Base-by-base conservation (phyloP, 2,113 vertebrate genomes). In the Polypterus bichir region DNA sequence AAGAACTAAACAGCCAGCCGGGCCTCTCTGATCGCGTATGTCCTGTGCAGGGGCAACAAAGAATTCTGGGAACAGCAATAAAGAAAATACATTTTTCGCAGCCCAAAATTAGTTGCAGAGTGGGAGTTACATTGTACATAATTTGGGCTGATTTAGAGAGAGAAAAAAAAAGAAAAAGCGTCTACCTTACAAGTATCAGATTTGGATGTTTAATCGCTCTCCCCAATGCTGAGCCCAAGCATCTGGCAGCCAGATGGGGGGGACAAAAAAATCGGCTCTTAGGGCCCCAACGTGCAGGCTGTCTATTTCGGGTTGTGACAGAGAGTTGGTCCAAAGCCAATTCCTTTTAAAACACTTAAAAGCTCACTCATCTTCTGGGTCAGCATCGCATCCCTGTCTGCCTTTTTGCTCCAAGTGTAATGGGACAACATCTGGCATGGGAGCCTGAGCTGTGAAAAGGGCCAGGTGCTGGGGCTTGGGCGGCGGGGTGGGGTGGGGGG, bases 181-280 rank as follows among this genome's bases (percentile, higher is more conserved):
- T 55, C 44, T 55, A 55, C 5, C 44, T 8, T 11, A 55, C 54
- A 8, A 65, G 64, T 61, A 72, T 60, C 52, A 65, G 64, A 61
- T 48, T 66, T 47, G 8, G 9, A 47, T 47, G 49, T 73, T 73
- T 74, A 74, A 76, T 80, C 77, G 82, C 79, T 76, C 75, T 76
- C 76, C 73, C 64, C 72, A 66, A 67, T 54, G 65, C 64, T 72
- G 8, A 54, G 48, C 47, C 54, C 65, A 59, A 72, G 84, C 82
- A 86, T 87, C 81, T 87, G 83, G 76, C 63, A 68, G 74, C 74
- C 82, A 85, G 72, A 77, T 76, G 78, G 68, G 61, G 64, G 11
- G 55, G 52, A 49, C 27, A 27, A 27, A 27, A 27, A 27, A 27
- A 27, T 27, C 27, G 11, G 56, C 56, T 44, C 6, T 57, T 44